These are phyloP conservation scores for Grus americana DNA, from an alignment of 2,113 vertebrate genomes.

Conservation along the genomic window DNA sequence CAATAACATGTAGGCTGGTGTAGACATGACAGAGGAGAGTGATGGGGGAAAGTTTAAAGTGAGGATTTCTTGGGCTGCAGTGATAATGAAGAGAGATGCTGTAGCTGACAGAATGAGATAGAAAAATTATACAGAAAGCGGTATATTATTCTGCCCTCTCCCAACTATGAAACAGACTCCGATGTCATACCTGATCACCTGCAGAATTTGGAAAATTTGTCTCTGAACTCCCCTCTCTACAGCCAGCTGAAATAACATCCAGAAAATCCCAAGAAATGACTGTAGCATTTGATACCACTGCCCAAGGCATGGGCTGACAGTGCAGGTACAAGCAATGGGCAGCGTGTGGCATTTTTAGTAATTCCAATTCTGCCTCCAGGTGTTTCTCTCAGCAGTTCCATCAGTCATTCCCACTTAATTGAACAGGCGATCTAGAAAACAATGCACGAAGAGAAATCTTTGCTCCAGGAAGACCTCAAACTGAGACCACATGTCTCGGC, in stretches of 20 bases:
- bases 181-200: not conserved
- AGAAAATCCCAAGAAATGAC: not conserved
- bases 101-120: not conserved
- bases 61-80: not conserved
- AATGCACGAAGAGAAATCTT: not conserved
- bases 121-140: not conserved
- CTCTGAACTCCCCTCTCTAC: not conserved
- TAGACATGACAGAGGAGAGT: not conserved
- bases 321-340: not conserved
- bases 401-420: not conserved
- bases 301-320: not conserved
- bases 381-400: not conserved
- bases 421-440: not conserved
- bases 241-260: not conserved
- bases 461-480: not conserved
- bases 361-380: not conserved
- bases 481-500: accelerated
- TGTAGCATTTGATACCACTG: not conserved
- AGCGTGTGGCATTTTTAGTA: not conserved
- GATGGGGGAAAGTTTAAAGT: not conserved
- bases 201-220: not conserved
- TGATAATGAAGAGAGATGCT: not conserved
- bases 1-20: not conserved
- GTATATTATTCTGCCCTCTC: not conserved
- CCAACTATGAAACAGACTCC: not conserved